Evolutionary conservation across 2,113 vertebrate genomes (phyloP), one percentile per base, ranked within the genome.

Genomic region (Terrapene triunguis): DNA sequence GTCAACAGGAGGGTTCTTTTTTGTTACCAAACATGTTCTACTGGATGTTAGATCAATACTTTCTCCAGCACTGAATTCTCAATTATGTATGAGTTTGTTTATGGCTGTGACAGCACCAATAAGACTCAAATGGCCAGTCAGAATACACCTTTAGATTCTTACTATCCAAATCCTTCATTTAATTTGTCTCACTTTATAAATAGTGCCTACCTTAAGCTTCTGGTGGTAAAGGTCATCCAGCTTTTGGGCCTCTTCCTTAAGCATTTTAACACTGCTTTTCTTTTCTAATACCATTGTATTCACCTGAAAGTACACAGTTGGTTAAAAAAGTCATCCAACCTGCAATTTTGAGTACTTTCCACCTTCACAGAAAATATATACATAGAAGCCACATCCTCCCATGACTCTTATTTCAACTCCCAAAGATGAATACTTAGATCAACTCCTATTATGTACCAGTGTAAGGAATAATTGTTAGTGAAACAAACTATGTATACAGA

Each of bases 221-320:
- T 98, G 97, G 42, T 98, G 97, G 47, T 97, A 97, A 72, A 98
- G 97, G 51, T 98, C 98, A 72, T 99, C 98, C 79, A 99, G 89
- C 88, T 98, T 98, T 80, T 98, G 98, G 59, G 97, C 97, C 95
- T 98, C 98, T 92, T 98, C 98, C 76, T 97, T 98, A 48, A 98
- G 95, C 22, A 44, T 97, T 95, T 96, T 98, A 32, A 98, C 96
- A 32, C 50, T 94, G 62, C 96, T 98, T 84, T 95, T 98, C 74
- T 96, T 98, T 32, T 99, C 98, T 4, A 50, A 95, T 92, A 98
- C 94, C 98, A 98, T 98, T 65, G 97, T 97, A 38, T 96, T 98
- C 91, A 98, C 82, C 98, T 99, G 90, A 27, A 94, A 85, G 96
- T 42, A 79, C 95, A 95, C 94, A 42, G 59, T 94, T 35, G 29